Percentiles rank a stretch among this genome's conserved stretches.
These are phyloP conservation scores for Trissoscelio sp. DNA, from an alignment of 2,888 invertebrate species.

Conservation along the genomic window DNA sequence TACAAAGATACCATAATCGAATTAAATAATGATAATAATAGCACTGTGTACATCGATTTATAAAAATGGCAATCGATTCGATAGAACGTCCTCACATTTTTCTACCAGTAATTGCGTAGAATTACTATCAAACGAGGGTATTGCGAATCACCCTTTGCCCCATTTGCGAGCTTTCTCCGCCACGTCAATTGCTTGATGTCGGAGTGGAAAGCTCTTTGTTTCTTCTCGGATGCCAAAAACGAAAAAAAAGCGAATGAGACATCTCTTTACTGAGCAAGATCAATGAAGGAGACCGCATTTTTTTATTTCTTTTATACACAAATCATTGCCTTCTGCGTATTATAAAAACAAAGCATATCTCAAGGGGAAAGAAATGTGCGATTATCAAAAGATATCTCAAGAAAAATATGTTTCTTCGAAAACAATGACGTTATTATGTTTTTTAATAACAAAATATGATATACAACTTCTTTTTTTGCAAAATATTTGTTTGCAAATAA, in stretches of 20 bases:
- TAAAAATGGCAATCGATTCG: conserved; percentile 62
- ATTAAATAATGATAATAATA: conserved; percentile 50
- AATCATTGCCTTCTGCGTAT: conserved; percentile 12
- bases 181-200: conserved; percentile 54
- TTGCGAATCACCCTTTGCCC: conserved; percentile 54
- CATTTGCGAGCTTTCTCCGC: conserved; percentile 54
- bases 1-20: conserved; percentile 54
- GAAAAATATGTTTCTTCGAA: not conserved
- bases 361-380: not conserved
- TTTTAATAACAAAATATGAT: too few species aligned
- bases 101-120: conserved; percentile 60
- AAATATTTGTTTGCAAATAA: too few species aligned
- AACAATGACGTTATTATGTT: not conserved
- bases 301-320: conserved; percentile 20
- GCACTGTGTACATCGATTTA: conserved; percentile 31
- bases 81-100: conserved; percentile 57
- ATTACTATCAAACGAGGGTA: conserved; percentile 59
- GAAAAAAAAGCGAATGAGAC: conserved; percentile 19
- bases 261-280: conserved; percentile 16
- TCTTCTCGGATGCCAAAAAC: conserved; percentile 15
- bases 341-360: conserved; percentile 11
- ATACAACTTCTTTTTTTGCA: too few species aligned
- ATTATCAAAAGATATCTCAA: conserved; percentile 8
- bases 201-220: conserved; percentile 31
- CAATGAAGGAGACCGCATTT: conserved; percentile 21